Evolutionary conservation across 2,797 vertebrate species (phyloP), one percentile per base, ranked within the genome.

Genomic region (Cygnus olor): DNA sequence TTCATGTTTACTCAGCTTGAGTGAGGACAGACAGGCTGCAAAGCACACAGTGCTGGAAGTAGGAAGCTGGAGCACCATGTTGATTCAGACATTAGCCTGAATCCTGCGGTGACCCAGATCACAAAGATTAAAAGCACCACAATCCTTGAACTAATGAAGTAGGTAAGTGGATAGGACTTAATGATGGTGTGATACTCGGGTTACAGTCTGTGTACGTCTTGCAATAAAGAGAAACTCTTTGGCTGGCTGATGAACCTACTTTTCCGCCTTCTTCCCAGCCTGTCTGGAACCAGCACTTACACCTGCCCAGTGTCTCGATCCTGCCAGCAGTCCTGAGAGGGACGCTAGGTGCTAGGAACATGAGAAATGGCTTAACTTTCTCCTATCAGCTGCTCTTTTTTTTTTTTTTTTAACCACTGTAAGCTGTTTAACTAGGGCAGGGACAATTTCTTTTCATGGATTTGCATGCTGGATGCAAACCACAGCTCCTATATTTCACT

Each of bases 91-190:
- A 80, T 83, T 86, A 92, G 83, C 88, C 89, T 54, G 90, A 94
- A 96, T 92, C 95, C 89, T 45, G n/a, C 0, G 2, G 30, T 96
- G 88, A 94, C 91, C 88, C 79, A 90, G 94, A 93, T 94, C 85
- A 90, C 68, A 25, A 64, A 91, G 94, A 94, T 94, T 96, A 95
- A 96, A 95, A 65, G 80, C 64, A 61, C 64, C 36, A 68, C 85
- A 90, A 71, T 87, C 88, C 88, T 90, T 61, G 47, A 86, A 89
- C 56, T 84, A 96, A 97, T 71, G 80, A 91, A 85, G 74, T 61
- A 84, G 85, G 57, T 90, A 91, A 94, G 83, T 88, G 71, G 74
- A 72, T 80, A 82, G 40, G 63, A 66, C 80, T 90, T 80, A 79
- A 76, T 21, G 51, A 47, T 1, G 1, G 58, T 70, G 82, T 73